Percentiles rank a stretch among this genome's conserved stretches.
Conservation (phyloP, 92 coral and sea anemone genomes). For the Parazoanthus darwini region DNA sequence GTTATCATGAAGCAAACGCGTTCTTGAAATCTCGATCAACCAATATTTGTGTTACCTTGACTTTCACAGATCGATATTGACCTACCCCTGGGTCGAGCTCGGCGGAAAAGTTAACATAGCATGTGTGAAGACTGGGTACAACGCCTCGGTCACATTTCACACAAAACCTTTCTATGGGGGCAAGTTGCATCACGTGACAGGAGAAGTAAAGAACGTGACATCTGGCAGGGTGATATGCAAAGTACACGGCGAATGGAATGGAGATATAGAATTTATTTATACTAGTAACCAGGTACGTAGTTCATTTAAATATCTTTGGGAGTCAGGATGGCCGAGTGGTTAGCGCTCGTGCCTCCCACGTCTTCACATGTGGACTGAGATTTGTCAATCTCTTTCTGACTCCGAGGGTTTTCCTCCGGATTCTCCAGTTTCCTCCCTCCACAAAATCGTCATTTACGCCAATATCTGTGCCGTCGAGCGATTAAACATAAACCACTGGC, state of each 20-base stretch:
- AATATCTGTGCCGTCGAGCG: no score
- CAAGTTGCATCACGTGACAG: conserved; percentile 88
- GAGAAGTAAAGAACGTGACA: conserved; percentile 91
- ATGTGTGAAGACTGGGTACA: conserved; percentile 91
- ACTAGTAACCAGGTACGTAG: conserved; percentile 77
- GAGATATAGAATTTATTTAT: conserved; percentile 73
- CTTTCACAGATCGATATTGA: conserved; percentile 80
- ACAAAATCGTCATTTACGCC: no score
- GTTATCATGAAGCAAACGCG: neutral
- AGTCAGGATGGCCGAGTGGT: no score
- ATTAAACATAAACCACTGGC: no score
- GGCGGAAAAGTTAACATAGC: conserved; percentile 94
- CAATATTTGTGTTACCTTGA: neutral
- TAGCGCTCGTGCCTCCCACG: no score
- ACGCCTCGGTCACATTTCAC: conserved; percentile 93
- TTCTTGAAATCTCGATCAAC: neutral
- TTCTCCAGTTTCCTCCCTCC: no score
- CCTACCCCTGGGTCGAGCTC: conserved; percentile 96
- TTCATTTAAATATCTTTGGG: no score
- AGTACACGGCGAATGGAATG: conserved; percentile 97
- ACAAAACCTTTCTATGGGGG: conserved; percentile 99
- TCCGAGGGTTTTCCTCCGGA: no score
- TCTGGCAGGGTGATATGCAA: conserved; percentile 86
- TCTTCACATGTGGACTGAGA: no score
- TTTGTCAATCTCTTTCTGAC: no score